Evolutionary conservation across 2,797 vertebrate species (phyloP), one percentile per base, ranked within the genome.

Genomic region (Paedocypris micromegethes): DNA sequence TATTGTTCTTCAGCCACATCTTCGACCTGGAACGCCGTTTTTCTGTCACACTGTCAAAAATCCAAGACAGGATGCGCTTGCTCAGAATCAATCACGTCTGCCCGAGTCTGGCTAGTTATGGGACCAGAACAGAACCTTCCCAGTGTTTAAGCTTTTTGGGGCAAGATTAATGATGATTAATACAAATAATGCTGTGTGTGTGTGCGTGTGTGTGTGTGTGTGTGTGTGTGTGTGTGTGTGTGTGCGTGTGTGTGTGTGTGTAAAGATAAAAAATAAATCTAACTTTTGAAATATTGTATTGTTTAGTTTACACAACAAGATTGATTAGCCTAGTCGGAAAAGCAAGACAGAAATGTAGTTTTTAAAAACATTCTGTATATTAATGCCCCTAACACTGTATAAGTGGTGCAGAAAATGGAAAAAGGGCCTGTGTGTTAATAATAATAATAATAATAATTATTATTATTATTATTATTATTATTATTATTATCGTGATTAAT

Each of bases 1-100:
- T 83, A 86, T 88, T 88, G 86, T 87, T 85, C 68, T 70, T 66
- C 72, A 75, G 70, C 47, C 68, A 53, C 55, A 64, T 67, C 66
- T 47, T 39, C 58, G 55, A 68, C 58, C 73, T 47, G 42, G 53
- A 52, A 60, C 37, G 63, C 48, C 6, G 40, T 43, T 63, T 50
- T 9, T 7, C 53, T 63, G 68, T 46, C 68, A 63, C 6, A 51
- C 47, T 63, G 59, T 70, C 68, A 70, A 23, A 70, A 50, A 44
- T 50, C 38, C 45, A 62, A 42, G 51, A 7, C 4, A 39, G 67
- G 52, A 62, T 54, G 6, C 39, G 9, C 45, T 9, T 49, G 52
- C 67, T 56, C 51, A 37, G 46, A 50, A 44, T 42, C 53, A 39
- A 23, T 50, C 59, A 44, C 40, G 56, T 8, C 4, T 57, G 23